These are phyloP conservation scores for Brachionus sp. DNA, from an alignment of 1,140 invertebrate species.

Conservation along the genomic window DNA sequence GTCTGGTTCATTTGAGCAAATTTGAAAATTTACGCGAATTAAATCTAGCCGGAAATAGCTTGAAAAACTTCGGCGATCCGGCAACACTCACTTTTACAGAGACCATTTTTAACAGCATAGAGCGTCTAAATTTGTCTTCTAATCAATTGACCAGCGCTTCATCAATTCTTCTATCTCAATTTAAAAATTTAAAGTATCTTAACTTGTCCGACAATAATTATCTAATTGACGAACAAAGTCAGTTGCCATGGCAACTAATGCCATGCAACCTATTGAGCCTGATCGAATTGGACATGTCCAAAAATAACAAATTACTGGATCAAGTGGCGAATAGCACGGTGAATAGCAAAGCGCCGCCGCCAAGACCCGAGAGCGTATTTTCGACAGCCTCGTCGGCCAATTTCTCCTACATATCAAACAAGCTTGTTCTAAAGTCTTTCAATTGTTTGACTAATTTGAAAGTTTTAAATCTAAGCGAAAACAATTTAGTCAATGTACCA, in stretches of 20 bases:
- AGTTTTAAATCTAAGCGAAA: background rate
- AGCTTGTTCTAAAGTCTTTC: background rate
- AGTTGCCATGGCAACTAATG: constrained; percentile 27
- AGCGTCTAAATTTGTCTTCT: background rate
- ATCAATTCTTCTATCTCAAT: background rate
- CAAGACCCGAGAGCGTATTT: background rate
- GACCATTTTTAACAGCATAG: background rate
- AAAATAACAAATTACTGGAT: constrained; percentile 11
- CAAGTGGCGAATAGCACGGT: background rate
- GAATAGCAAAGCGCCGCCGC: background rate
- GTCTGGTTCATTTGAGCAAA: background rate
- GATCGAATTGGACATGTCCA: constrained; percentile 31
- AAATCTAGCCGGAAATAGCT: background rate
- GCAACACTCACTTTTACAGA: background rate
- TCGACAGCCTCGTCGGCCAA: background rate
- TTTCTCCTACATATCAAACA: background rate
- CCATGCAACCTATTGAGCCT: background rate
- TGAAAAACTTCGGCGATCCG: background rate
- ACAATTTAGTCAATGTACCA: constrained; percentile 17
- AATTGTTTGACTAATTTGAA: constrained; percentile 24
- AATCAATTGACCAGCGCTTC: background rate
- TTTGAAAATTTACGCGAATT: background rate
- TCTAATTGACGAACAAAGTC: background rate
- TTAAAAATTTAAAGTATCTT: constrained; percentile 10
- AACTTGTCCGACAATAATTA: constrained; percentile 38